Evolutionary conservation across 2,113 vertebrate species (phyloP).

Genomic region (Cygnus buccinator): DNA sequence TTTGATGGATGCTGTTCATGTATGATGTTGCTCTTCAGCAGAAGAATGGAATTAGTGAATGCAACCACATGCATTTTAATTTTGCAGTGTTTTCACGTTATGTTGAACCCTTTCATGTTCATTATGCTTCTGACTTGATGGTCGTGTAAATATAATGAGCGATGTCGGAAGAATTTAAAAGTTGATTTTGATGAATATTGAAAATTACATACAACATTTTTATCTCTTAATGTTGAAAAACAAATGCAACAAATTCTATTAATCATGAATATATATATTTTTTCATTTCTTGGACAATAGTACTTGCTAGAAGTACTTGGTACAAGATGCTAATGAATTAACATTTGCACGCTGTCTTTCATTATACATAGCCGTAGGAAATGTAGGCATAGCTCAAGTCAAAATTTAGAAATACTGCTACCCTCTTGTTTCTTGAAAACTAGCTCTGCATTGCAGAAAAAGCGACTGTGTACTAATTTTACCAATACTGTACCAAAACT

Average conservation of each 20-base stretch:
- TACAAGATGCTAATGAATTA: conserved; percentile 9
- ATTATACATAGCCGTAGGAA: neutral
- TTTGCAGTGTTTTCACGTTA: neutral
- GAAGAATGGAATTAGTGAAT: neutral
- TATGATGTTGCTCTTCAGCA: neutral
- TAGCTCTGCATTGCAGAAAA: neutral
- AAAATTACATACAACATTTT: conserved; percentile 22
- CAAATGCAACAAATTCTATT: neutral
- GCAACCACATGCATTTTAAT: neutral
- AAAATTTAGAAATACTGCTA: neutral
- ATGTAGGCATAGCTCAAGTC: neutral
- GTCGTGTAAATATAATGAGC: neutral
- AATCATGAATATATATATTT: neutral
- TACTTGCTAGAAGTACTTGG: neutral
- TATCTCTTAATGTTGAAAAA: neutral
- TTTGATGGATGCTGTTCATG: neutral
- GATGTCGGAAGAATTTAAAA: conserved; percentile 43
- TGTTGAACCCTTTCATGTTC: conserved; percentile 28
- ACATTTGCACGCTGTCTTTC: neutral
- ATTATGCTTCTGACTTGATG: conserved; percentile 42
- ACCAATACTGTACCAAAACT: neutral
- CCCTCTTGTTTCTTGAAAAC: neutral
- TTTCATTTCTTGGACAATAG: neutral
- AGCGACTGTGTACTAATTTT: neutral
- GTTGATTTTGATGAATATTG: conserved; percentile 55